A percentile compares a stretch with the other conserved stretches of the same genome.
These are phyloP conservation scores for Odontomachus brunneus DNA, from an alignment of 1,140 invertebrate species.

Conservation along the genomic window DNA sequence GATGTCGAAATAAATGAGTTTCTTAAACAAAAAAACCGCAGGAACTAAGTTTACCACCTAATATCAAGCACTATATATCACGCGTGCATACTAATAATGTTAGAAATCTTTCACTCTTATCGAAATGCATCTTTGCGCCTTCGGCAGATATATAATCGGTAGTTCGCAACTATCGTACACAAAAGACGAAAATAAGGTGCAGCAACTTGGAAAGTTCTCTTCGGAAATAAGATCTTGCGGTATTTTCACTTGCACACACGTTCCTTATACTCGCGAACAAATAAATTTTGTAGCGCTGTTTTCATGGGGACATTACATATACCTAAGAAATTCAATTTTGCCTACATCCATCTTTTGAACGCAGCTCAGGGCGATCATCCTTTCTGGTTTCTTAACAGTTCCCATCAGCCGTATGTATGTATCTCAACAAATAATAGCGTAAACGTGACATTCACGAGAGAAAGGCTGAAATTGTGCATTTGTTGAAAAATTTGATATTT, in stretches of 20 bases:
- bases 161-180: too few species aligned
- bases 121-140: too few species aligned
- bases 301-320: neutral
- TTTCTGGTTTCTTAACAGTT: neutral
- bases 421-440: neutral
- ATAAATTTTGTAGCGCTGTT: neutral
- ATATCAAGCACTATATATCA: too few species aligned
- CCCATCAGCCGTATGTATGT: neutral
- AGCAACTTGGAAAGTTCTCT: neutral
- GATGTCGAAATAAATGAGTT: too few species aligned
- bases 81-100: too few species aligned
- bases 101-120: too few species aligned
- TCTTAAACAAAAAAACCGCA: too few species aligned
- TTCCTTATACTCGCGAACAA: neutral
- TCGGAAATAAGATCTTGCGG: constrained; percentile 10
- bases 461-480: neutral
- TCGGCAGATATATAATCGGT: too few species aligned
- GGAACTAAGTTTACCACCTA: too few species aligned
- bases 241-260: neutral
- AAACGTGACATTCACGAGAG: neutral
- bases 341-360: neutral
- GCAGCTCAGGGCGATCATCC: neutral
- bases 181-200: neutral
- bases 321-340: constrained; percentile 1
- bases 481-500: neutral